Evolutionary conservation across 2,113 vertebrate species (phyloP).

Genomic region (Dicaeum eximium): DNA sequence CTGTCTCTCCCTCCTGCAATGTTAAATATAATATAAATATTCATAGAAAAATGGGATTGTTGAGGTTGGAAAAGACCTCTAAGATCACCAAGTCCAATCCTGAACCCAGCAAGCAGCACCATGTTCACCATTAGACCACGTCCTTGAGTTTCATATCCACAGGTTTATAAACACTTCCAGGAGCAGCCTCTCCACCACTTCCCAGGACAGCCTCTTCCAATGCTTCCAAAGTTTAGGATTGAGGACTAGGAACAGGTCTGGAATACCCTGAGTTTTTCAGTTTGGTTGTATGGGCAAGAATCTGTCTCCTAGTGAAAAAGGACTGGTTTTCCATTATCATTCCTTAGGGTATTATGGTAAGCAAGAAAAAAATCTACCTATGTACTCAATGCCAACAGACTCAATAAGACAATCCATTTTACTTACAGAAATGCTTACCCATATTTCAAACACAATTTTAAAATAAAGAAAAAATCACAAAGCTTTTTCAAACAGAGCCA

Average conservation of each 20-base stretch:
- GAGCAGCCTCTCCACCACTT: not conserved
- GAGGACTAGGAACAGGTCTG: not conserved
- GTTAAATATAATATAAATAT: not conserved
- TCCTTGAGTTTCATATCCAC: accelerated
- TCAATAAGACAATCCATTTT: not conserved
- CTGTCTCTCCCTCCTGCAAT: not conserved
- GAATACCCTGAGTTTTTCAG: not conserved
- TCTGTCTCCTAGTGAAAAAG: not conserved
- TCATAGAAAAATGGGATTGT: not conserved
- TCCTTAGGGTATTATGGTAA: not conserved
- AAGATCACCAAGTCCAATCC: not conserved
- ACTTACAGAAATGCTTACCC: not conserved
- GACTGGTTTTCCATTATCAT: not conserved
- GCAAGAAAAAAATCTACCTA: not conserved
- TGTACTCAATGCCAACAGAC: not conserved
- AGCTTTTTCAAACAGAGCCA: not conserved
- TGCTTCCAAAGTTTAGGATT: not conserved
- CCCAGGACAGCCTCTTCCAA: not conserved
- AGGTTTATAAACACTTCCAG: not conserved
- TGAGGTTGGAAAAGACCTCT: not conserved
- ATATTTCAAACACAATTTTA: not conserved
- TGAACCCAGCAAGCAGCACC: not conserved
- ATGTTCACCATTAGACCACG: not conserved
- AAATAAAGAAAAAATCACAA: not conserved
- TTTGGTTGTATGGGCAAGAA: not conserved